Evolutionary conservation across 2,888 invertebrate species (phyloP).

Genomic region (Andrena flavipes): DNA sequence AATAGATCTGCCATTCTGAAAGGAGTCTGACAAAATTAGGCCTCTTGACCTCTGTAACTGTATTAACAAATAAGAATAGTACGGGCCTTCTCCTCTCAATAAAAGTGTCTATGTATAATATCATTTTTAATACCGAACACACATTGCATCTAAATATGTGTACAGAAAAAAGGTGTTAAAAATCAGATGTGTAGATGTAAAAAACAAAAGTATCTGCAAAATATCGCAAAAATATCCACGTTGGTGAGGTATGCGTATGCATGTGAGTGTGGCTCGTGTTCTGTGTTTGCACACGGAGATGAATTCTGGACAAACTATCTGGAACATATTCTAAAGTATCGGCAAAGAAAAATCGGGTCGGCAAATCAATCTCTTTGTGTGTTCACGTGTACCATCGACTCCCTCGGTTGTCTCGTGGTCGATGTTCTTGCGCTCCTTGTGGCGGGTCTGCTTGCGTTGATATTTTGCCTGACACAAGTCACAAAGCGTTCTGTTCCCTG

Average conservation of each 20-base stretch:
- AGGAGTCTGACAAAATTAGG: neutral
- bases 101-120: neutral
- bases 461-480: conserved; percentile 93
- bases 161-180: neutral
- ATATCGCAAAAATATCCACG: neutral
- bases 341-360: conserved; percentile 48
- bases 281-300: conserved; percentile 38
- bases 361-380: conserved; percentile 54
- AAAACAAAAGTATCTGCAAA: neutral
- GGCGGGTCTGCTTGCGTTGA: conserved; percentile 88
- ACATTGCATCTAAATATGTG: neutral
- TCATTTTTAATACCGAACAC: neutral
- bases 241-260: neutral
- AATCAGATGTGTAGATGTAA: neutral
- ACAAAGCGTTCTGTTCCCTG: conserved; percentile 97
- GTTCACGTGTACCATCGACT: conserved; percentile 84
- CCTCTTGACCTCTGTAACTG: neutral
- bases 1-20: neutral
- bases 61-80: neutral
- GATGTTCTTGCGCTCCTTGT: conserved; percentile 86
- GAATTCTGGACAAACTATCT: conserved; percentile 52
- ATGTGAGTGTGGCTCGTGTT: conserved; percentile 37
- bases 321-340: conserved; percentile 56
- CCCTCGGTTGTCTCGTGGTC: conserved; percentile 83
- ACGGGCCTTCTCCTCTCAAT: neutral